These are phyloP conservation scores for Chrysogorgia sp. DNA, from an alignment of 92 coral and sea anemone genomes.

Conservation along the genomic window DNA sequence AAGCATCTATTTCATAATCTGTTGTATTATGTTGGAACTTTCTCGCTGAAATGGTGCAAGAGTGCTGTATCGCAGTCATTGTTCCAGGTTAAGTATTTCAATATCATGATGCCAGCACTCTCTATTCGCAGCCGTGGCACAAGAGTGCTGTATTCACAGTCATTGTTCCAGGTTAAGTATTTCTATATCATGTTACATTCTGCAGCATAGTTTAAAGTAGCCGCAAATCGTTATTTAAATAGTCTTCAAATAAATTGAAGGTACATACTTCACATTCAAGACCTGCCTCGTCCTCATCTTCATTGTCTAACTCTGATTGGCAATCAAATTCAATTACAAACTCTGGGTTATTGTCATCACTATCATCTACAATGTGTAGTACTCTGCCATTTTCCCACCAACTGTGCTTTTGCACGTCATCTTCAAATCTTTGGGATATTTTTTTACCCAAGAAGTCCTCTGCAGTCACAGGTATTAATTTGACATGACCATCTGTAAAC, in stretches of 20 bases:
- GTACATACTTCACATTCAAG: background rate
- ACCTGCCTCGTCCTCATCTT: background rate
- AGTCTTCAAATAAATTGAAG: background rate
- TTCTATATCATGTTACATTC: no score
- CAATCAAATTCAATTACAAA: background rate
- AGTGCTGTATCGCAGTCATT: no score
- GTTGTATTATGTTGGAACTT: no score
- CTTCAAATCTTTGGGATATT: background rate
- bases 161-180: no score
- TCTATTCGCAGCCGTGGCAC: no score
- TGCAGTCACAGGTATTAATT: background rate
- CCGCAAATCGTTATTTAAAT: background rate
- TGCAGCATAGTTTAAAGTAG: no score
- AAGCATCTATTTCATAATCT: no score
- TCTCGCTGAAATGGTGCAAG: no score
- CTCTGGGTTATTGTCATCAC: background rate
- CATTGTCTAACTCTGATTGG: no score
- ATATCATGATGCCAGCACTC: no score
- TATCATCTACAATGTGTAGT: background rate
- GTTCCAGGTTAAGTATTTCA: no score
- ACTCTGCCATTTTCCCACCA: constrained; percentile 1
- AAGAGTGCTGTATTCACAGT: no score
- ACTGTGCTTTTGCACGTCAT: background rate
- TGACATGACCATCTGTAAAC: background rate
- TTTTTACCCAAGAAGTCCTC: background rate